These are phyloP conservation scores for Eumeta japonica DNA, from an alignment of 1,140 invertebrate genomes.

Conservation along the genomic window DNA sequence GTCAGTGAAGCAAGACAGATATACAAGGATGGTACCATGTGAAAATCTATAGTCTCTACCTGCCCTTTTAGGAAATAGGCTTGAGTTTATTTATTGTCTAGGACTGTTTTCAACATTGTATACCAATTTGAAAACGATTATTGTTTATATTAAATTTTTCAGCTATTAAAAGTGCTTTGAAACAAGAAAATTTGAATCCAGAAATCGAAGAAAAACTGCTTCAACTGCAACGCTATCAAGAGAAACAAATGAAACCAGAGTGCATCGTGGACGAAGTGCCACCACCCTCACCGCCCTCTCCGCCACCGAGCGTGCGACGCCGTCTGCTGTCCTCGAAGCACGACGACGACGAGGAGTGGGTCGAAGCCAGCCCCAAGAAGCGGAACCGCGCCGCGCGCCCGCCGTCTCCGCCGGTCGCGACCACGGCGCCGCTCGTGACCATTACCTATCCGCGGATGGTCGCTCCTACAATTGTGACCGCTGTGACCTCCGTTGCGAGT, in stretches of 20 bases:
- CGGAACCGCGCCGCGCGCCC: slow-evolving; percentile 32
- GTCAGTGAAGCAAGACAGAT: too few species aligned
- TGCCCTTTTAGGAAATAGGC: too few species aligned
- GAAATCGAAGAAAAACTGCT: slow-evolving; percentile 91
- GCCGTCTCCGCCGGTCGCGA: slow-evolving; percentile 19
- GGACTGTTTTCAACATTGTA: too few species aligned
- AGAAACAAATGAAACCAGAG: slow-evolving; percentile 70
- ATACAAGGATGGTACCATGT: too few species aligned
- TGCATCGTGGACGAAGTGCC: slow-evolving; percentile 23
- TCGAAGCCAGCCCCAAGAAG: slow-evolving; percentile 56
- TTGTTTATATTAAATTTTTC: slow-evolving; percentile 20
- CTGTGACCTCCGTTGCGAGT: neutral
- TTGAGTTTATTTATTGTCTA: too few species aligned
- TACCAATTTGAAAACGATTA: neutral
- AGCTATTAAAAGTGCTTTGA: slow-evolving; percentile 81
- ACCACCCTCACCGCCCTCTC: slow-evolving; percentile 19
- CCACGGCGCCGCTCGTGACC: neutral
- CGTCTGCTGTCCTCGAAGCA: slow-evolving; percentile 26
- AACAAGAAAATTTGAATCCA: slow-evolving; percentile 85
- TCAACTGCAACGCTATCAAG: slow-evolving; percentile 83
- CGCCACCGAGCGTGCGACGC: slow-evolving; percentile 14
- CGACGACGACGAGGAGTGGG: slow-evolving; percentile 60
- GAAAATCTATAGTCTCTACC: too few species aligned
- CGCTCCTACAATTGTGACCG: neutral
- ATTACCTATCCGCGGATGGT: neutral